Base-by-base conservation (phyloP, 2,113 vertebrate genomes). In the Alligator sinensis region DNA sequence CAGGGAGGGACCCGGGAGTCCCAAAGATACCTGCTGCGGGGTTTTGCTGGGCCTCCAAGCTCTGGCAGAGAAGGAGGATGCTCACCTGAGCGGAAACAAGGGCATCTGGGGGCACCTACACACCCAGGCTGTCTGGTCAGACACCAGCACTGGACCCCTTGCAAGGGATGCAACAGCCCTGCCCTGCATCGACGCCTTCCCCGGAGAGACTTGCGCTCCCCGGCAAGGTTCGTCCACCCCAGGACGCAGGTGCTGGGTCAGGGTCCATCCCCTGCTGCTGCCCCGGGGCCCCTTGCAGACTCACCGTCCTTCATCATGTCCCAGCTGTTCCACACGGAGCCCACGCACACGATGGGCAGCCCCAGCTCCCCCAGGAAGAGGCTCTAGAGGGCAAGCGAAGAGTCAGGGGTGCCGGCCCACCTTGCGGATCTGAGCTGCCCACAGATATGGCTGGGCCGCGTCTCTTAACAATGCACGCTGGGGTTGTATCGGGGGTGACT, bases 301-400 rank as follows among this genome's bases (percentile, higher is more conserved):
- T 98, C 91, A 99, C 99, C 99, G 76, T 97, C 95, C 94, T 95
- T 98, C 92, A 99, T 96, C 21, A 98, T 96, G 18, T 99, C 97
- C 99, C 99, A 99, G 98, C 99, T 99, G 57, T 98, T 98, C 99
- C 99, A 99, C 86, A 99, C 99, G 0, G 99, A 99, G 60, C 99
- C 99, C 90, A 98, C 99, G n/a, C 99, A 99, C 70, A 99, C 93
- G 77, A 99, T 98, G n/a, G 99, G 98, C 55, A 99, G 97, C 13
- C 99, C 99, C 27, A 96, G 94, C 21, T 98, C 96, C 1, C 98
- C 97, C 4, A 77, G 89, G 94, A 99, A 97, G 21, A 99, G 97
- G 66, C 96, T 96, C 99, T 99, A 79, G 3, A 4, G 5, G 0
- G 19, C 7, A 30, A 70, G 57, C 60, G 85, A 25, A 90, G n/a